These are phyloP conservation scores for Toxostoma redivivum DNA, from an alignment of 2,113 vertebrate species.

Conservation along the genomic window DNA sequence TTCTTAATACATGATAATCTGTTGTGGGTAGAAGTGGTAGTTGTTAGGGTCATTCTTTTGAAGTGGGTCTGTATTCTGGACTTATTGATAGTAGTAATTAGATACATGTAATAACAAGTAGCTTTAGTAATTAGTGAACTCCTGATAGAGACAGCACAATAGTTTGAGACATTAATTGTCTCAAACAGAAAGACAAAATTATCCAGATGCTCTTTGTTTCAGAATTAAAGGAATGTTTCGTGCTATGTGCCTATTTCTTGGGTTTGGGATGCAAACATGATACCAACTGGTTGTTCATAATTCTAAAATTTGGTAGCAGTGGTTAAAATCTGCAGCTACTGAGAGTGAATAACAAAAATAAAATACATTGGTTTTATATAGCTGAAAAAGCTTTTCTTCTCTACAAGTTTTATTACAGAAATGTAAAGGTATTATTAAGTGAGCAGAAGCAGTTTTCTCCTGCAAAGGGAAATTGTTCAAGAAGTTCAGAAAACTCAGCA, in stretches of 20 bases:
- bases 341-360: background rate
- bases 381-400: background rate
- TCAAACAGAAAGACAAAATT: background rate
- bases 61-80: slow-evolving; percentile 7
- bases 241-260: background rate
- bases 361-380: background rate
- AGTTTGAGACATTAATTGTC: background rate
- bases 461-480: background rate
- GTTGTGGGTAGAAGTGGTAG: slow-evolving; percentile 16
- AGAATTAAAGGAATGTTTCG: background rate
- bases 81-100: slow-evolving; percentile 45
- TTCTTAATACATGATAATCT: background rate
- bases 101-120: slow-evolving; percentile 14
- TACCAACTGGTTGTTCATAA: background rate
- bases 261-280: background rate
- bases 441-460: background rate
- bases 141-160: background rate
- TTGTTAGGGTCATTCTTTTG: slow-evolving; percentile 30
- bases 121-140: slow-evolving; percentile 25
- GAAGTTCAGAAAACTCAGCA: background rate
- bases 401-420: background rate
- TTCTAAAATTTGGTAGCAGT: background rate
- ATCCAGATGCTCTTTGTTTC: background rate
- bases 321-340: background rate
- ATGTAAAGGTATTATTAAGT: background rate